Evolutionary conservation across 2,888 invertebrate genomes (phyloP).

Genomic region (Argyresthia goedartella): DNA sequence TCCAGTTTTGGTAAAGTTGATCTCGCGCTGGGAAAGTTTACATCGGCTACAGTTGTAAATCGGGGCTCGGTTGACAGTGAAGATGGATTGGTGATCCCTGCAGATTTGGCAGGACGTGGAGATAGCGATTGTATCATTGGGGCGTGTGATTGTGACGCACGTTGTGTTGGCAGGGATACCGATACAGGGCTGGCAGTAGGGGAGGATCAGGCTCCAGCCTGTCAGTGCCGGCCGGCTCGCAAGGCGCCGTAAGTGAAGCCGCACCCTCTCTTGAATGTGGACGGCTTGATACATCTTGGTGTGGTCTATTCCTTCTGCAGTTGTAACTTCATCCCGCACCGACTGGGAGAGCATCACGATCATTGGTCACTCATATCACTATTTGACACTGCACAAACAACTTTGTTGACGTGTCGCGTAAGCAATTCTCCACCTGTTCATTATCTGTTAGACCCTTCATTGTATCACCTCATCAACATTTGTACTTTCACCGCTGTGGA

Average conservation of each 20-base stretch:
- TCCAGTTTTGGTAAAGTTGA: too few relatives aligned
- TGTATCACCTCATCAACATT: slow-evolving; percentile 28
- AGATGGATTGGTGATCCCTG: too few relatives aligned
- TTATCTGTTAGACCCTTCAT: slow-evolving; percentile 31
- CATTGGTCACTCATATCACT: slow-evolving; percentile 45
- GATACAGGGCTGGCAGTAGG: slow-evolving; percentile 72
- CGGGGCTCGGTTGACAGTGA: too few relatives aligned
- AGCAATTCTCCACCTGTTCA: slow-evolving; percentile 34
- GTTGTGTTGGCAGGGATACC: slow-evolving; percentile 71
- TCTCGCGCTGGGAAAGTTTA: too few relatives aligned
- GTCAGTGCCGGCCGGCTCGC: slow-evolving; percentile 84
- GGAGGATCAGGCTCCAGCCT: slow-evolving; percentile 85
- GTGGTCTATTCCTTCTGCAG: slow-evolving; percentile 47
- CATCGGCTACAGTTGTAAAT: too few relatives aligned
- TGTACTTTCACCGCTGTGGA: slow-evolving; percentile 30
- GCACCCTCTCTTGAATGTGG: slow-evolving; percentile 46
- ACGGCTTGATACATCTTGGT: slow-evolving; percentile 46
- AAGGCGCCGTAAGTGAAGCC: slow-evolving; percentile 74
- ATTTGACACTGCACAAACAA: too few relatives aligned
- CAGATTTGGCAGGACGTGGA: too few relatives aligned
- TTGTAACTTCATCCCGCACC: slow-evolving; percentile 45
- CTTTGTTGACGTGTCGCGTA: slow-evolving; percentile 37
- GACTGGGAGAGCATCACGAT: slow-evolving; percentile 52
- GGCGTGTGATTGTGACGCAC: slow-evolving; percentile 21
- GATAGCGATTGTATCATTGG: not conserved